These are phyloP conservation scores for Platycnemis pennipes DNA, from an alignment of 2,888 invertebrate genomes.

Conservation along the genomic window DNA sequence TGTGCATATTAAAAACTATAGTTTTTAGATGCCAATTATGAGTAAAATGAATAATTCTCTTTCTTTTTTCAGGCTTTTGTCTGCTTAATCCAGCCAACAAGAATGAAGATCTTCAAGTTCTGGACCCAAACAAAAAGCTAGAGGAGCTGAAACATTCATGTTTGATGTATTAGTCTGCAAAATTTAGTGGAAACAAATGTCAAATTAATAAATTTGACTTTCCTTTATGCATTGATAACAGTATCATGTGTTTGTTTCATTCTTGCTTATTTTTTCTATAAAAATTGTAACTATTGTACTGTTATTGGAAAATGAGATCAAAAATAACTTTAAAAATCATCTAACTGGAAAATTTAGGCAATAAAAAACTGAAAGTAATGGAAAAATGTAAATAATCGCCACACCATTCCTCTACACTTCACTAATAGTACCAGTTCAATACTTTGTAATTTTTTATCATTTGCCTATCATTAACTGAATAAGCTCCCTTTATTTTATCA, in stretches of 20 bases:
- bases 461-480: too few relatives aligned
- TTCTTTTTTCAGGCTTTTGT: conserved; percentile 45
- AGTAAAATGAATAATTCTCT: background rate
- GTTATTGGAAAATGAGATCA: background rate
- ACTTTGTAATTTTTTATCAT: too few relatives aligned
- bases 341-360: background rate
- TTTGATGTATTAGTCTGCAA: conserved; percentile 56
- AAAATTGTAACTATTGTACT: background rate
- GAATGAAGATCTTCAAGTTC: background rate
- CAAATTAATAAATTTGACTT: conserved; percentile 38
- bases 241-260: background rate
- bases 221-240: background rate
- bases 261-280: background rate
- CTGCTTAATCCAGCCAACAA: background rate
- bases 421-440: background rate
- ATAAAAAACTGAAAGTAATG: background rate
- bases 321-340: background rate
- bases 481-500: too few relatives aligned
- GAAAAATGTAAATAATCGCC: background rate
- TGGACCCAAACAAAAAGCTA: background rate
- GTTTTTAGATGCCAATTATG: background rate
- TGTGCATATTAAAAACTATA: too few relatives aligned
- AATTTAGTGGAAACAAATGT: conserved; percentile 21
- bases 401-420: background rate
- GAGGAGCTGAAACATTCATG: conserved; percentile 12